phyloP scores from a whole-genome alignment of 1,140 invertebrate species.

The Atta colombica region DNA sequence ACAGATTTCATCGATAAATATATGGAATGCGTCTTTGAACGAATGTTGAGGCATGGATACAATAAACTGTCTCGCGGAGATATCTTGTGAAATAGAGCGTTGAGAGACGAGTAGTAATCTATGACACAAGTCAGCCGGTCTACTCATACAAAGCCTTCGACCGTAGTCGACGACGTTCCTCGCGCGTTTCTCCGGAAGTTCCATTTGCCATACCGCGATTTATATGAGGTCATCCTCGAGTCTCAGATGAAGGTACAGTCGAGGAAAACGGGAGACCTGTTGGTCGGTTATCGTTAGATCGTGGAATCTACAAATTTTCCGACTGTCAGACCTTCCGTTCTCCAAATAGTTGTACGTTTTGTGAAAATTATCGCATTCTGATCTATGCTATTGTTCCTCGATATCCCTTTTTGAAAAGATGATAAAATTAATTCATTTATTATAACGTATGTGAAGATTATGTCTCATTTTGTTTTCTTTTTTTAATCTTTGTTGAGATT shows the following conservation, averaged over 20 bases:
- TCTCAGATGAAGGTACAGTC: not conserved
- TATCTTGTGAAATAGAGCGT: slow-evolving; percentile 18
- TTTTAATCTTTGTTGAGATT: not conserved
- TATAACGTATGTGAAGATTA: not conserved
- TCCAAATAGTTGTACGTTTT: not conserved
- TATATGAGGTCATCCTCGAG: slow-evolving; percentile 17
- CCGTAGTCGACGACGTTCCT: slow-evolving; percentile 26
- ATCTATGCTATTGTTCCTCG: not conserved
- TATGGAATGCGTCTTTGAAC: not conserved
- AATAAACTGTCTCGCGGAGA: not conserved
- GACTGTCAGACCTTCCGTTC: not conserved
- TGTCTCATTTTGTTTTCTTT: not conserved
- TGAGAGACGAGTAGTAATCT: slow-evolving; percentile 45
- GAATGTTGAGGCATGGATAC: not conserved
- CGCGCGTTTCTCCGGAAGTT: slow-evolving; percentile 43
- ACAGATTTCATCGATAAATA: not conserved
- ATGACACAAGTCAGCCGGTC: slow-evolving; percentile 40
- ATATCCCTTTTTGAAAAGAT: not conserved
- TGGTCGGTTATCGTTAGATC: slow-evolving; percentile 33
- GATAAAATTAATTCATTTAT: slow-evolving; percentile 13
- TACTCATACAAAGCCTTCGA: slow-evolving; percentile 18
- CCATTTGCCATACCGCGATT: slow-evolving; percentile 52
- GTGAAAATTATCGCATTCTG: not conserved
- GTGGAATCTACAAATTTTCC: slow-evolving; percentile 27
- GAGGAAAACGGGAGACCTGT: slow-evolving; percentile 45